phyloP scores from a whole-genome alignment of 2,888 invertebrate genomes.

The Patella pellucida region DNA sequence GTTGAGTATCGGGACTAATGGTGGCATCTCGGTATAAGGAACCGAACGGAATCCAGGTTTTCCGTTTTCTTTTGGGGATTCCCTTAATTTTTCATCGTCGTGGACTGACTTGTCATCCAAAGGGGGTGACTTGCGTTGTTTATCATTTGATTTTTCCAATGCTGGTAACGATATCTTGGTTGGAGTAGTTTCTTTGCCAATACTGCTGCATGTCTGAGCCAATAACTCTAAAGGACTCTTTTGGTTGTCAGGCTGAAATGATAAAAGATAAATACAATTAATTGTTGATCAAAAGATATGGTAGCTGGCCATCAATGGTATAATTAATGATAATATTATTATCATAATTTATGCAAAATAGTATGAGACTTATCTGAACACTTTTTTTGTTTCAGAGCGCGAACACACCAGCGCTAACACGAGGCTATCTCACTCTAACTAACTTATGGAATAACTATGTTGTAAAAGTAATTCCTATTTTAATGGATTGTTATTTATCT shows the following conservation, averaged over 20 bases:
- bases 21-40: slow-evolving; percentile 63
- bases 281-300: no score
- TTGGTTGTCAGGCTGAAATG: slow-evolving; percentile 93
- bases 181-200: slow-evolving; percentile 84
- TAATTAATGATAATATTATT: no score
- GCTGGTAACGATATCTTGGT: slow-evolving; percentile 75
- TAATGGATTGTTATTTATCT: no score
- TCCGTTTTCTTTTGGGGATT: slow-evolving; percentile 47
- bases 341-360: no score
- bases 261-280: background rate
- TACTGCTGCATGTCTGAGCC: slow-evolving; percentile 97
- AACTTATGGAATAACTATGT: no score
- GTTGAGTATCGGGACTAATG: slow-evolving; percentile 61
- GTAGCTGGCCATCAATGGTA: no score
- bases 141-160: slow-evolving; percentile 51
- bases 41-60: slow-evolving; percentile 59
- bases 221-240: slow-evolving; percentile 94
- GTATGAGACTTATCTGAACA: no score
- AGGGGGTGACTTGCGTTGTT: background rate
- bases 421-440: no score
- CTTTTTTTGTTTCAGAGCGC: no score
- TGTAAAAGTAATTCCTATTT: no score
- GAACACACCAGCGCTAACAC: no score
- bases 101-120: background rate
- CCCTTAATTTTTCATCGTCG: slow-evolving; percentile 46